Evolutionary conservation across 2,113 vertebrate species (phyloP).

Genomic region (Pluvianellus socialis): DNA sequence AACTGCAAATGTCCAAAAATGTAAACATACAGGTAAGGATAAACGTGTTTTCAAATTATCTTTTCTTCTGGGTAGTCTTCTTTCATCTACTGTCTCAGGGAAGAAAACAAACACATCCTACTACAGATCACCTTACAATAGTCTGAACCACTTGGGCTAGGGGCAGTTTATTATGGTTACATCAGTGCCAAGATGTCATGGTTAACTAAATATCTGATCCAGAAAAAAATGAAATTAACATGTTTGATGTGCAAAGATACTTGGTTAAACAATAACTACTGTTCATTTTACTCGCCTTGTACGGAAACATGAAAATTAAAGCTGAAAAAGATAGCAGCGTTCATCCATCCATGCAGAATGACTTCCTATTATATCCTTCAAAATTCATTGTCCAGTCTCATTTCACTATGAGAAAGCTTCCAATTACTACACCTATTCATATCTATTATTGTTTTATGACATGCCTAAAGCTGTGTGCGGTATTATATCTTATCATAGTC

Average conservation of each 20-base stretch:
- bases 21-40: not conserved
- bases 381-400: conserved; percentile 37
- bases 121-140: not conserved
- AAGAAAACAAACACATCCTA: not conserved
- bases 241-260: conserved; percentile 5
- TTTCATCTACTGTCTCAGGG: not conserved
- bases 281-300: not conserved
- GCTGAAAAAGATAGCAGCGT: not conserved
- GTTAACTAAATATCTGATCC: not conserved
- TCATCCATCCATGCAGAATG: not conserved
- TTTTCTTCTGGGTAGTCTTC: not conserved
- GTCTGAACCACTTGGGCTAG: not conserved
- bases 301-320: conserved; percentile 18
- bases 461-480: not conserved
- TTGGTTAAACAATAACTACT: conserved; percentile 19
- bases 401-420: conserved; percentile 14
- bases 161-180: not conserved
- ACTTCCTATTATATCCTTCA: conserved; percentile 17
- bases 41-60: not conserved
- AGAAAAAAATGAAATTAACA: conserved; percentile 14
- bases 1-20: not conserved
- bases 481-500: not conserved
- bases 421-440: conserved; percentile 25
- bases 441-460: conserved; percentile 18
- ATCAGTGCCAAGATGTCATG: not conserved